Base-by-base conservation (phyloP, 2,888 invertebrate species). In the Drosophila percnosoma region DNA sequence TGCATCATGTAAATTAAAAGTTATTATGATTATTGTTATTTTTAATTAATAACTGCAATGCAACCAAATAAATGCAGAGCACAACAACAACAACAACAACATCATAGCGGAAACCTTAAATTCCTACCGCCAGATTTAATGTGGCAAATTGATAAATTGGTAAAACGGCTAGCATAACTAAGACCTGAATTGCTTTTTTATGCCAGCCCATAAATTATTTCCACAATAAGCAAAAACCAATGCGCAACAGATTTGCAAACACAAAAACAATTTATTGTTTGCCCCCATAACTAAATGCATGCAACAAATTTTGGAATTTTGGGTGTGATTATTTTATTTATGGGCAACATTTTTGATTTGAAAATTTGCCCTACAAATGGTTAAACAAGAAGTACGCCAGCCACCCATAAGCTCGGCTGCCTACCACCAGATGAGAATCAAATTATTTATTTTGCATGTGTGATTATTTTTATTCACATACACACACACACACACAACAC, bases 381-480 rank as follows among this genome's bases (percentile, higher is more conserved):
- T 62, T 49, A 66, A 27, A 59, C 52, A 73, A 71, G 4, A 51
- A 33, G 52, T 27, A 53, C 11, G 13, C 29, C 31, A 31, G 13
- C 51, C 29, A 31, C n/a, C 10, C 31, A 36, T 24, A n/a, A 27
- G 57, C 21, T n/a, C 1, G 18, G n/a, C 8, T 34, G 48, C 61
- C 29, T 49, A 52, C 65, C 40, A 53, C 63, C 48, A 73, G 74
- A 67, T 49, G 73, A 59, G 68, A 82, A 83, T 86, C 78, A 87
- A 87, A 90, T 91, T 84, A 90, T 91, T 90, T 89, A 90, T 91
- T 45, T 90, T 90, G 87, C 91, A 90, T 91, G 83, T 89, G 87
- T 83, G 90, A 90, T 91, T 90, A 89, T 90, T 91, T 90, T 88
- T 86, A 89, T 81, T 82, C 75, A 84, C 80, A 82, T 74, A 77